phyloP scores from a whole-genome alignment of 2,113 vertebrate genomes.

The Damaliscus lunatus region DNA sequence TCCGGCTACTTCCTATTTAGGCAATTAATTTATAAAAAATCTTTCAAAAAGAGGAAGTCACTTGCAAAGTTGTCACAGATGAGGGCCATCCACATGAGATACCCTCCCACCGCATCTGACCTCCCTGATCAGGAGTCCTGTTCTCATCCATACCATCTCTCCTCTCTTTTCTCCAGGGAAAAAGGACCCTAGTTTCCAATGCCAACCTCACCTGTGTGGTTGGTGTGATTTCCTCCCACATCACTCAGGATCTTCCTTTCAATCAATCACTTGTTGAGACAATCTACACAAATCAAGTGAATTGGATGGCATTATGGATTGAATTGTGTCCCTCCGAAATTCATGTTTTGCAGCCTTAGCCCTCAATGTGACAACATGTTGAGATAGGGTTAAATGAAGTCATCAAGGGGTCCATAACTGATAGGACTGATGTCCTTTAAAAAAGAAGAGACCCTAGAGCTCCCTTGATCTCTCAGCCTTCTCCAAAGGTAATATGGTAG shows the following conservation, averaged over 20 bases:
- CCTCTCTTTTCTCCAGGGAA: background rate
- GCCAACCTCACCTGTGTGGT: background rate
- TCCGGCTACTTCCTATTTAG: background rate
- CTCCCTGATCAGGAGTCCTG: background rate
- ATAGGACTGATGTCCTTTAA: background rate
- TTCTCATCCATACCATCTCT: background rate
- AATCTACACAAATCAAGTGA: background rate
- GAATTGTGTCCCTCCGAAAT: background rate
- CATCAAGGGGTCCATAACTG: background rate
- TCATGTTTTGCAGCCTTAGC: background rate
- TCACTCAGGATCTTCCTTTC: background rate
- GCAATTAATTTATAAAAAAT: background rate
- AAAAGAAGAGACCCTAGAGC: background rate
- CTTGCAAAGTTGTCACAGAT: background rate
- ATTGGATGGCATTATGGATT: background rate
- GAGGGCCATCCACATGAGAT: background rate
- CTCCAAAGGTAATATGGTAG: background rate
- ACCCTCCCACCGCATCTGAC: background rate
- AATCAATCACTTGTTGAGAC: background rate
- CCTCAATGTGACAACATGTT: background rate
- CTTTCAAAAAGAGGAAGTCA: background rate
- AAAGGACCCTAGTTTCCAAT: background rate
- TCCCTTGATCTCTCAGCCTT: background rate
- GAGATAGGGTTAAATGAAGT: background rate
- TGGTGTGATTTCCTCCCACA: background rate